These are phyloP conservation scores for Rhynchopsitta pachyrhyncha DNA, from an alignment of 2,113 vertebrate genomes.

Conservation along the genomic window DNA sequence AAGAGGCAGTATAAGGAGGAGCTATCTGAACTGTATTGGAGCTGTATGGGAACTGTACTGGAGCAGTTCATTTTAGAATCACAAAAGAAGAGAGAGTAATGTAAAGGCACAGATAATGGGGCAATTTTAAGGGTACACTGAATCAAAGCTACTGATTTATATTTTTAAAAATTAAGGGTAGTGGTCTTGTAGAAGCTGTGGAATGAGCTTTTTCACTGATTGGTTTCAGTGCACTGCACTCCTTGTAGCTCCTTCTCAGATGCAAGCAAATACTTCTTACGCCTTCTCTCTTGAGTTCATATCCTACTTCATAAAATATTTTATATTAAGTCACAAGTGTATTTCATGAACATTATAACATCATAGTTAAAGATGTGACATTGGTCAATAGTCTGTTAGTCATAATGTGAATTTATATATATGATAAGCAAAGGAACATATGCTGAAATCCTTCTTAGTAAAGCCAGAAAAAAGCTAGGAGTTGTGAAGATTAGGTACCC, in stretches of 20 bases:
- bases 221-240: neutral
- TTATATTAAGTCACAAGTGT: neutral
- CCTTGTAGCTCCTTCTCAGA: neutral
- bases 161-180: neutral
- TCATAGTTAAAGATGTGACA: neutral
- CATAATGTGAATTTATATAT: neutral
- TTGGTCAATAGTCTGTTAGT: constrained; percentile 19
- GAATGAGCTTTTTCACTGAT: neutral
- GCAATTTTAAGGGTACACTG: neutral
- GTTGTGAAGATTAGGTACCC: neutral
- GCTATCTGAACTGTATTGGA: neutral
- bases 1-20: neutral
- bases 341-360: neutral
- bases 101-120: neutral
- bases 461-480: neutral
- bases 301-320: constrained; percentile 7
- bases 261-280: neutral
- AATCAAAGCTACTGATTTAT: neutral
- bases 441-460: neutral
- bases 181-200: neutral
- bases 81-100: neutral
- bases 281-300: neutral
- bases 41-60: neutral
- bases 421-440: neutral
- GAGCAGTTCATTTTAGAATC: neutral